Conservation (phyloP, 1,140 invertebrate species). For the Rhizoglyphus robini region DNA sequence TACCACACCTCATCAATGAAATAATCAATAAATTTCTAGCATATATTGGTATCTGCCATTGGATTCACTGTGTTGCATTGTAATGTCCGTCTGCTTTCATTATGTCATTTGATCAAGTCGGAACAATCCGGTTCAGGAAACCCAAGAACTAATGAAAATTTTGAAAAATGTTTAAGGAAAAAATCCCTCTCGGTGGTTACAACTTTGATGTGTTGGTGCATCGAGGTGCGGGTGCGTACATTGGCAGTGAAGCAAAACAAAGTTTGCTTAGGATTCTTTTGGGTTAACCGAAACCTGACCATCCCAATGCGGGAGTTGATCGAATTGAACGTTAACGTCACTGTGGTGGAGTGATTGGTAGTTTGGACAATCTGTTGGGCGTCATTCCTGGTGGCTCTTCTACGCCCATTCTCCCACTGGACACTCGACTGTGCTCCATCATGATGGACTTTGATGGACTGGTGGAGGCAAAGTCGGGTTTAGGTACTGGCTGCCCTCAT, state of each 20-base stretch:
- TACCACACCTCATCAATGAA: too few relatives aligned
- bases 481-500: constrained; percentile 94
- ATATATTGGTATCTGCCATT: too few relatives aligned
- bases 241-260: constrained; percentile 98
- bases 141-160: too few relatives aligned
- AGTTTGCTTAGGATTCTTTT: constrained; percentile 54
- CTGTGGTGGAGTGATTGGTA: constrained; percentile 87
- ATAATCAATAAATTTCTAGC: too few relatives aligned
- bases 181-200: too few relatives aligned
- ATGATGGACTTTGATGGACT: constrained; percentile 97
- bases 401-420: constrained; percentile 93
- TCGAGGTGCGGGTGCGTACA: constrained; percentile 94
- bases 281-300: constrained; percentile 30
- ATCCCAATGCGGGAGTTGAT: constrained; percentile 88
- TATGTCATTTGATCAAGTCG: too few relatives aligned
- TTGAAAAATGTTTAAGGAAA: too few relatives aligned
- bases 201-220: constrained; percentile 98
- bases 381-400: constrained; percentile 95
- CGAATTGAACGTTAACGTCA: too few relatives aligned
- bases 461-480: constrained; percentile 77
- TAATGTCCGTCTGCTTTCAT: too few relatives aligned
- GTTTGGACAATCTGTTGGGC: constrained; percentile 95
- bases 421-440: constrained; percentile 80
- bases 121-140: too few relatives aligned
- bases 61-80: too few relatives aligned